These are phyloP conservation scores for Spatula clypeata DNA, from an alignment of 2,797 vertebrate species.

Conservation along the genomic window DNA sequence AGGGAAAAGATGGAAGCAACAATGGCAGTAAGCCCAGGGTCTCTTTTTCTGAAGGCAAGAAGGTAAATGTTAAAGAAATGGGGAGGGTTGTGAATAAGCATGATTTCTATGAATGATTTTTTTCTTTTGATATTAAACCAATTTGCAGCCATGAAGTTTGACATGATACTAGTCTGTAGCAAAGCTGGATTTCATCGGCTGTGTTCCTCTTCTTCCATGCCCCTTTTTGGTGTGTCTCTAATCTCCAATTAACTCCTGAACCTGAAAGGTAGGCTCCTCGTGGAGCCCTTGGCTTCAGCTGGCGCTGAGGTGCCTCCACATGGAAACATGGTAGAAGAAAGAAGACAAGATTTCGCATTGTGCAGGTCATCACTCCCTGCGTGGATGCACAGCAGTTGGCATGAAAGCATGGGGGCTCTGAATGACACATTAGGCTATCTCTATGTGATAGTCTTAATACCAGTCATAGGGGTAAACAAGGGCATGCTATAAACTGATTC, in stretches of 20 bases:
- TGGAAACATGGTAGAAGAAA: not conserved
- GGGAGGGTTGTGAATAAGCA: not conserved
- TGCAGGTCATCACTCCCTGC: fast-evolving
- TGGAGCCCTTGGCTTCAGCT: not conserved
- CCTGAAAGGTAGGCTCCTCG: not conserved
- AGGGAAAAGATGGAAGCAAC: conserved; percentile 3
- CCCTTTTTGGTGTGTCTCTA: not conserved
- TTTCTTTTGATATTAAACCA: not conserved
- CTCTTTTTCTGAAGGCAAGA: not conserved
- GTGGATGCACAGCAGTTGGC: not conserved
- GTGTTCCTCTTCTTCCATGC: not conserved
- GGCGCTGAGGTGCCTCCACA: not conserved
- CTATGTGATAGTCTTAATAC: not conserved
- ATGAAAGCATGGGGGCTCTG: not conserved
- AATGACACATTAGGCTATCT: not conserved
- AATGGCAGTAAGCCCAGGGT: conserved; percentile 31
- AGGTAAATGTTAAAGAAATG: not conserved
- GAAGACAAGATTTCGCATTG: not conserved
- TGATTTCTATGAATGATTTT: not conserved
- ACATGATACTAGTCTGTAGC: not conserved
- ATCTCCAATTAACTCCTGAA: fast-evolving
- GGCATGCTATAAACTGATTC: not conserved
- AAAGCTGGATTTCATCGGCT: not conserved
- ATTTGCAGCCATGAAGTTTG: not conserved
- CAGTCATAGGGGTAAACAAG: not conserved